Base-by-base conservation (phyloP, 2,113 vertebrate species). In the Channa argus region DNA sequence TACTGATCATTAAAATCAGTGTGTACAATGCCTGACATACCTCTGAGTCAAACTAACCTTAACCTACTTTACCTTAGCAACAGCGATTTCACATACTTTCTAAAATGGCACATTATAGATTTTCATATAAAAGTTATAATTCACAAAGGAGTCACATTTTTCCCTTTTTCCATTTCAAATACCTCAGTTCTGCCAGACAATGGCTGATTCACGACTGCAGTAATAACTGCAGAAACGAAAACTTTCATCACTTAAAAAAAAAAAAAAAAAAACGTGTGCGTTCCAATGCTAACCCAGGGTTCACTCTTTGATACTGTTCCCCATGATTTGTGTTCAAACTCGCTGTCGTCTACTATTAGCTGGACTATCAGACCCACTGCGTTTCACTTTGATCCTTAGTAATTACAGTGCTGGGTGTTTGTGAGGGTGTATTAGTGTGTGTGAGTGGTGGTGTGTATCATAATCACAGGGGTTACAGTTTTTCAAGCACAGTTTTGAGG, bases 351-450 rank as follows among this genome's bases (percentile, higher is more conserved):
- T 68, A 5, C 56, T 47, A 79, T 89, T 74, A 82, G 77, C 46
- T n/a, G 38, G 49, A 77, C 69, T 55, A 68, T 79, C 75, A 59
- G 38, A 50, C 62, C 52, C 9, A 2, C 33, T 62, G 39, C 47
- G 63, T 53, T 66, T 51, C 64, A 39, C 81, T 86, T 87, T 87
- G 83, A 85, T 71, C 71, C 12, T 38, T 13, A 34, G 65, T 65
- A 85, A 80, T 70, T 71, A 69, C 70, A 61, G 36, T 39, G 69
- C 6, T 36, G 59, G 59, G 73, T 47, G 66, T 77, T 58, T 63
- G 39, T 44, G 44, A 45, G 49, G 11, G 62, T 49, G 59, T n/a
- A 6, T 51, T 10, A 56, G 55, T 34, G 49, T 68, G 71, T 70
- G 71, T 64, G 62, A 61, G 53, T 43, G 33, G 45, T 3, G 0